Conservation (phyloP, 35 echinoderm and acorn worm genomes). For the Diadema setosum region DNA sequence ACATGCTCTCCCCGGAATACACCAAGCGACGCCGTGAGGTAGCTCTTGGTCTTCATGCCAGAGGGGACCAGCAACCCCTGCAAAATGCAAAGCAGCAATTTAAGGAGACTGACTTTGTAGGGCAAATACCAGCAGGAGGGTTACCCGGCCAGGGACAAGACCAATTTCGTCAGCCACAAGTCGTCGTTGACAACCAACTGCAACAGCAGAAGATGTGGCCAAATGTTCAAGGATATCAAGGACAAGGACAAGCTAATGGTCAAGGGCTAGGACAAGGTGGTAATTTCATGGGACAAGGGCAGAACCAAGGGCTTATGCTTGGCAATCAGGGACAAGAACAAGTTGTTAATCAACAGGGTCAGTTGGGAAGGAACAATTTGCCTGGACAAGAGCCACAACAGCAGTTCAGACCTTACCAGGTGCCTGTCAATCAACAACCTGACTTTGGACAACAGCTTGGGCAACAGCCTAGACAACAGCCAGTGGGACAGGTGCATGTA, state of each 20-base stretch:
- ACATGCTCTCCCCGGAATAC: conserved; percentile 38
- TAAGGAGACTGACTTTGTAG: background rate
- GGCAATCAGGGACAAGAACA: background rate
- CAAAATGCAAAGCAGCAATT: background rate
- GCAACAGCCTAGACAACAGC: background rate
- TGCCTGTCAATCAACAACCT: background rate
- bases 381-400: background rate
- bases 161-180: background rate
- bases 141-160: background rate
- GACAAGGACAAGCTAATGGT: background rate
- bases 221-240: background rate
- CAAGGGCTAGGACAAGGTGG: background rate
- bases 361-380: background rate
- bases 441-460: background rate
- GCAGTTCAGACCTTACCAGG: background rate
- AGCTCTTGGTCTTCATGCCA: background rate
- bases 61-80: background rate
- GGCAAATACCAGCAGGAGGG: background rate
- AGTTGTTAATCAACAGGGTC: background rate
- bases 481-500: background rate
- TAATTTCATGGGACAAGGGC: background rate
- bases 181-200: too few relatives aligned
- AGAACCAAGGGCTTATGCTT: background rate
- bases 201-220: background rate
- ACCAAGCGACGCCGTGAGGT: background rate